Conservation (phyloP, 2,888 invertebrate genomes). For the Drosophila rellima region DNA sequence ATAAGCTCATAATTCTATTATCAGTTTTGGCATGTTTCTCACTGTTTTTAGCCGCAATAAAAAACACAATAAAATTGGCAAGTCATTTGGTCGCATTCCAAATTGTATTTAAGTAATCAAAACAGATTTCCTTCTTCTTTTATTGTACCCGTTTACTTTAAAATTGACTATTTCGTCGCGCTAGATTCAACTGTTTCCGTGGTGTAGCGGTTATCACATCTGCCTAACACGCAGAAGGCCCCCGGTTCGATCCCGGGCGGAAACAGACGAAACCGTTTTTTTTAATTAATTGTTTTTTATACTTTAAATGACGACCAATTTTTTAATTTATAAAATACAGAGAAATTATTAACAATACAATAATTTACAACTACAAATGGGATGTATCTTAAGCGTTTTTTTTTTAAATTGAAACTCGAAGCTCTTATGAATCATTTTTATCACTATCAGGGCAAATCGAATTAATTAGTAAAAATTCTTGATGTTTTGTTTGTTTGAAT, state of each 20-base stretch:
- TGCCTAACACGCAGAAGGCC: conserved; percentile 87
- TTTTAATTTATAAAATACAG: too few relatives aligned
- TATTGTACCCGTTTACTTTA: conserved; percentile 25
- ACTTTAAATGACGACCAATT: neutral
- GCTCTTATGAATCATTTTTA: too few relatives aligned
- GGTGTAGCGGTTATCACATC: conserved; percentile 86
- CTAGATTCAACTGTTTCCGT: conserved; percentile 79
- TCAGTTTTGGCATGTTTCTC: conserved; percentile 35
- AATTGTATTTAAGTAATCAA: conserved; percentile 50
- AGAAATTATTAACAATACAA: too few relatives aligned
- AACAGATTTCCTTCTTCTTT: conserved; percentile 33
- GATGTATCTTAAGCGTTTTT: too few relatives aligned
- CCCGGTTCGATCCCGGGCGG: conserved; percentile 86
- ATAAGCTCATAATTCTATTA: conserved; percentile 54
- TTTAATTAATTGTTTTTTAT: conserved; percentile 3
- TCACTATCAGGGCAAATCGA: too few relatives aligned
- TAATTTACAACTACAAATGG: too few relatives aligned
- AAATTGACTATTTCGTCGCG: conserved; percentile 25
- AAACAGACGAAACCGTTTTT: conserved; percentile 43
- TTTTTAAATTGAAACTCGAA: too few relatives aligned
- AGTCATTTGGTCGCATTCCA: conserved; percentile 55
- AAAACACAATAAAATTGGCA: conserved; percentile 37
- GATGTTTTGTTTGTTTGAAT: too few relatives aligned
- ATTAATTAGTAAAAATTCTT: too few relatives aligned
- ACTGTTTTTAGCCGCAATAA: conserved; percentile 33